Evolutionary conservation across 2,113 vertebrate genomes (phyloP), one percentile per base, ranked within the genome.

Genomic region (Acanthisitta chloris): DNA sequence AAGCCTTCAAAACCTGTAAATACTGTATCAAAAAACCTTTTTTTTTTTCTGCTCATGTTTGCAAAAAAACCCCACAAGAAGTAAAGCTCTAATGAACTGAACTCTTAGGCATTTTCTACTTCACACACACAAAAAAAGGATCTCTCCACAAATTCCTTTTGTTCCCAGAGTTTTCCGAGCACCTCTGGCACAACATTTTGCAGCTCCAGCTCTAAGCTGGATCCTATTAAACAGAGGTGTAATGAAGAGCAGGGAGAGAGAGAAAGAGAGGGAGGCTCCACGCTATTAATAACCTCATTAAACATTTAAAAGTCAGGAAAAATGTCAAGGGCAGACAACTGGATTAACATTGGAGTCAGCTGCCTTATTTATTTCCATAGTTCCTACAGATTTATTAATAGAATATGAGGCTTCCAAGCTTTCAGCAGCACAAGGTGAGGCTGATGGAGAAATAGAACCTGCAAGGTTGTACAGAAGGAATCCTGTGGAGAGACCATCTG

Each of bases 281-380:
- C 46, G 71, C 95, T 96, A 84, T 96, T 97, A 96, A 97, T 95
- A 97, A 51, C 92, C 81, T 93, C 65, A 93, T 94, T 88, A 97
- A 97, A 95, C 69, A 89, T 97, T 83, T 96, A 92, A 69, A 95
- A 96, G 78, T 91, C 91, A 88, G 76, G 80, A 61, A 97, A 96
- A 98, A 97, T 97, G 94, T 92, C 96, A 90, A 90, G 94, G 88
- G 28, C 94, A 82, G 62, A 36, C 89, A 81, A 87, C 54, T 88
- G 92, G 85, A 81, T 82, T 93, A 88, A 67, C 81, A 70, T 42
- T 17, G 19, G 76, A 95, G 85, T 79, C 86, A 87, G 34, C 33
- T 67, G 64, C 19, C 51, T 92, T 94, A 70, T 96, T 96, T 96
- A 91, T 95, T 83, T 91, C 94, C 42, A 81, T 36, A 94, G 69